These are phyloP conservation scores for Megalops cyprinoides DNA, from an alignment of 2,797 vertebrate genomes.

Conservation along the genomic window DNA sequence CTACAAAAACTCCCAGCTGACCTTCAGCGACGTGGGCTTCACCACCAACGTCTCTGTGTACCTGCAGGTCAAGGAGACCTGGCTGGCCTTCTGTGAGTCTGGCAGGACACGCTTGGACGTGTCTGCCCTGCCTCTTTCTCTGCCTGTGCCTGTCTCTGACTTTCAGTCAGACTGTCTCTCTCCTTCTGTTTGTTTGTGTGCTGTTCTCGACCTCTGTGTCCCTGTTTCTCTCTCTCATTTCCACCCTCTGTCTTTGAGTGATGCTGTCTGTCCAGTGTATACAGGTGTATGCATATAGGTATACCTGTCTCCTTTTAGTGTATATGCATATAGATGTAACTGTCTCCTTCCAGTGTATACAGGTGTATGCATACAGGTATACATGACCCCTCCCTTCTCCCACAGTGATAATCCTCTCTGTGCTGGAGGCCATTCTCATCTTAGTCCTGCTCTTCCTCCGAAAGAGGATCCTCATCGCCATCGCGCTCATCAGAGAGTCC, in stretches of 20 bases:
- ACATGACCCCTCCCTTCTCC: background rate
- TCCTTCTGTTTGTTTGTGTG: background rate
- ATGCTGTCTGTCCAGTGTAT: background rate
- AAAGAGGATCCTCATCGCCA: conserved; percentile 83
- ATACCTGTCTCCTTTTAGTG: too few species aligned
- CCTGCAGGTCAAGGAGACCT: conserved; percentile 83
- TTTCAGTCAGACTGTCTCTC: background rate
- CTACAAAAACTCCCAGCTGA: conserved; percentile 55
- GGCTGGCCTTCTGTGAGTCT: conserved; percentile 85
- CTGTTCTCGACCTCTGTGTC: conserved; percentile 58
- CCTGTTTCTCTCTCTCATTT: conserved; percentile 14
- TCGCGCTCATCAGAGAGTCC: conserved; percentile 85
- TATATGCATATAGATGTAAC: too few species aligned
- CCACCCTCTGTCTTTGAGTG: conserved; percentile 34
- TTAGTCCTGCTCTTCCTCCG: conserved; percentile 83
- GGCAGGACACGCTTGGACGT: background rate
- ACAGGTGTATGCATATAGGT: background rate
- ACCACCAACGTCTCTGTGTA: conserved; percentile 79
- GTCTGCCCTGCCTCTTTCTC: background rate
- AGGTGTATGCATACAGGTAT: background rate
- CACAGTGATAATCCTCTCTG: conserved; percentile 81
- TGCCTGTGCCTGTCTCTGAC: background rate
- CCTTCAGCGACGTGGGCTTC: conserved; percentile 74
- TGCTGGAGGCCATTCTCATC: conserved; percentile 78
- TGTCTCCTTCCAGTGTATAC: too few species aligned